Evolutionary conservation across 2,888 invertebrate genomes (phyloP).

Genomic region (Morinoia aosen): DNA sequence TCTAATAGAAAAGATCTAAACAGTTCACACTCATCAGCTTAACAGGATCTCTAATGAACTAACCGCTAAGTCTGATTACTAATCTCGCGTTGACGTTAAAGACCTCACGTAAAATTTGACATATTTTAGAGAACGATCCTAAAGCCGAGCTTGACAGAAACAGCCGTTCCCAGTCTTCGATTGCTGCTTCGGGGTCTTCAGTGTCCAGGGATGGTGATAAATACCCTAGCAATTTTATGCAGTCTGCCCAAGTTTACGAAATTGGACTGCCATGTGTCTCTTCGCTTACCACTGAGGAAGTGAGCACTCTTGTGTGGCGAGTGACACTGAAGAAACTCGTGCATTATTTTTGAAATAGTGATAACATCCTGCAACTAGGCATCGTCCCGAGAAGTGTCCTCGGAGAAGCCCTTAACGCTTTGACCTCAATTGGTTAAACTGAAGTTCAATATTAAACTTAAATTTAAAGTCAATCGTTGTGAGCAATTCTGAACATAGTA

Average conservation of each 20-base stretch:
- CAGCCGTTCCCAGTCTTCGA: neutral
- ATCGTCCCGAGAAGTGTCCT: no score
- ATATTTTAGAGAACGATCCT: neutral
- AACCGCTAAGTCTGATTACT: neutral
- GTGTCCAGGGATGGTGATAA: neutral
- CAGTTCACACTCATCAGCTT: neutral
- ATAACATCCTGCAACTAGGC: no score
- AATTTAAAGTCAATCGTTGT: no score
- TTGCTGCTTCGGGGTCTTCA: neutral
- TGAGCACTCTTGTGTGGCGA: neutral
- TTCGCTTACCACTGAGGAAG: neutral
- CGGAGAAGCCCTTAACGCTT: no score
- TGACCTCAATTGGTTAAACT: no score
- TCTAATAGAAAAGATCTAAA: neutral
- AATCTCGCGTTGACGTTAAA: neutral
- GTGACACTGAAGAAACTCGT: neutral
- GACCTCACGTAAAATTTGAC: neutral
- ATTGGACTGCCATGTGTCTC: no score
- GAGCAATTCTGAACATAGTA: no score
- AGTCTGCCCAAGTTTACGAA: no score
- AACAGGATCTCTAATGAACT: neutral
- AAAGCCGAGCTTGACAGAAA: neutral
- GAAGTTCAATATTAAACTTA: no score
- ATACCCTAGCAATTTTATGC: neutral
- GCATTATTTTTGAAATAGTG: no score